Evolutionary conservation across 2,797 vertebrate genomes (phyloP).

Genomic region (Carduelis carduelis): DNA sequence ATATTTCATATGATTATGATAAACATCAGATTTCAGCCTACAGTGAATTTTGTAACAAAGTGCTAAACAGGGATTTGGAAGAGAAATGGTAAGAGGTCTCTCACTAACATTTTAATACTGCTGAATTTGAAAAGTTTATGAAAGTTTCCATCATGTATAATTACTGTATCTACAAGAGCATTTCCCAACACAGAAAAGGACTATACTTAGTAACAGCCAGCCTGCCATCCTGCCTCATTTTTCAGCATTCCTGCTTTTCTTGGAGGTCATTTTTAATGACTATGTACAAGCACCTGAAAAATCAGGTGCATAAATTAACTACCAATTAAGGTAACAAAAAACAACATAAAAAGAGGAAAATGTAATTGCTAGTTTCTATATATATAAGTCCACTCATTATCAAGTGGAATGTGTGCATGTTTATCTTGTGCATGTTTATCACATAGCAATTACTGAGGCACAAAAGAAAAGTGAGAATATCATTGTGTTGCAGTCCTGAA

Average conservation of each 20-base stretch:
- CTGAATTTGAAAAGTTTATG: constrained; percentile 20
- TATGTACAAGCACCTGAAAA: constrained; percentile 67
- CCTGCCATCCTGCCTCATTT: constrained; percentile 28
- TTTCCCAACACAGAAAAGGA: constrained; percentile 1
- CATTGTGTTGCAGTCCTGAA: constrained; percentile 30
- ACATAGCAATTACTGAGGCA: constrained; percentile 21
- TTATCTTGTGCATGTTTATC: constrained; percentile 66
- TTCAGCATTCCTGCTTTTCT: constrained; percentile 40
- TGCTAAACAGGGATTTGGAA: not conserved
- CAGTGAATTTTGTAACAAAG: not conserved
- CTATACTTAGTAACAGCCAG: constrained; percentile 29
- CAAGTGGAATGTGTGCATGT: constrained; percentile 26
- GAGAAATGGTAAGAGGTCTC: not conserved
- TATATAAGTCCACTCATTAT: constrained; percentile 68
- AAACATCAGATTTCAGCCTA: not conserved
- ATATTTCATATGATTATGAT: not conserved
- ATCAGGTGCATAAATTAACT: constrained; percentile 78
- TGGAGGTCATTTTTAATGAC: constrained; percentile 75
- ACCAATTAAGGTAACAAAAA: constrained; percentile 65
- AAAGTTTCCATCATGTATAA: constrained; percentile 15
- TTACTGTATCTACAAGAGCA: constrained; percentile 12
- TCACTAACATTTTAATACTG: not conserved
- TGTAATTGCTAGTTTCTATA: constrained; percentile 72
- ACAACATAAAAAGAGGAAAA: not conserved
- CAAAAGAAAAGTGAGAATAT: constrained; percentile 43